Evolutionary conservation across 2,888 invertebrate species (phyloP).

Genomic region (Lagria hirta): DNA sequence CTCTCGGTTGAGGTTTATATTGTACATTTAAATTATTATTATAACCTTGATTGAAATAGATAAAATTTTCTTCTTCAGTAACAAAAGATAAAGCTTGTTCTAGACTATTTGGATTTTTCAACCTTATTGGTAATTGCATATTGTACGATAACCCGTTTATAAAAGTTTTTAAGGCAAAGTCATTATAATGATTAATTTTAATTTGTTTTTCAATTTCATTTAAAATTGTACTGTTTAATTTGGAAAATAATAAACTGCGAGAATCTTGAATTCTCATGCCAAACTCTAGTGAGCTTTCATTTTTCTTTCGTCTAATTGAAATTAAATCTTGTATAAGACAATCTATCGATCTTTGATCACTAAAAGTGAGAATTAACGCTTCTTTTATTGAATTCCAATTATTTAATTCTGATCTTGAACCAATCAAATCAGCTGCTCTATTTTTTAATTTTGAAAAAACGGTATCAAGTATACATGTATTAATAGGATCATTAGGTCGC

Average conservation of each 20-base stretch:
- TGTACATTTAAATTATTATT: background rate
- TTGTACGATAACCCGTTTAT: slow-evolving; percentile 10
- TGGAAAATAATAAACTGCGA: slow-evolving; percentile 14
- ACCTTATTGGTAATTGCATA: slow-evolving; percentile 17
- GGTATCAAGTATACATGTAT: no score
- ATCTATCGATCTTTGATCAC: slow-evolving; percentile 20
- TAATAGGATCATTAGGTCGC: no score
- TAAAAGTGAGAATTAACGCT: slow-evolving; percentile 17
- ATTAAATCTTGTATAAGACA: slow-evolving; percentile 19
- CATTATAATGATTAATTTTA: slow-evolving; percentile 14
- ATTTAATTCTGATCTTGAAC: slow-evolving; percentile 9
- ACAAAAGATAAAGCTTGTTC: slow-evolving; percentile 19
- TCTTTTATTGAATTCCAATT: slow-evolving; percentile 15
- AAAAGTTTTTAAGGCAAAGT: slow-evolving; percentile 14
- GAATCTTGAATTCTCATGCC: slow-evolving; percentile 16
- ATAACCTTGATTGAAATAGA: slow-evolving; percentile 10
- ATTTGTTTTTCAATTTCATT: slow-evolving; percentile 5
- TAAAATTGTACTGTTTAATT: slow-evolving; percentile 14
- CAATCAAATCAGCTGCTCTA: slow-evolving; percentile 17
- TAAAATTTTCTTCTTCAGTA: slow-evolving; percentile 25
- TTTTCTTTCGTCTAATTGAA: slow-evolving; percentile 5
- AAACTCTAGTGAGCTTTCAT: slow-evolving; percentile 15
- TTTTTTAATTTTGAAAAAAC: slow-evolving; percentile 18
- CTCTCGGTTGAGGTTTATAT: no score
- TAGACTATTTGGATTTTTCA: slow-evolving; percentile 21